Conservation (phyloP, 2,888 invertebrate species). For the Troides helena region DNA sequence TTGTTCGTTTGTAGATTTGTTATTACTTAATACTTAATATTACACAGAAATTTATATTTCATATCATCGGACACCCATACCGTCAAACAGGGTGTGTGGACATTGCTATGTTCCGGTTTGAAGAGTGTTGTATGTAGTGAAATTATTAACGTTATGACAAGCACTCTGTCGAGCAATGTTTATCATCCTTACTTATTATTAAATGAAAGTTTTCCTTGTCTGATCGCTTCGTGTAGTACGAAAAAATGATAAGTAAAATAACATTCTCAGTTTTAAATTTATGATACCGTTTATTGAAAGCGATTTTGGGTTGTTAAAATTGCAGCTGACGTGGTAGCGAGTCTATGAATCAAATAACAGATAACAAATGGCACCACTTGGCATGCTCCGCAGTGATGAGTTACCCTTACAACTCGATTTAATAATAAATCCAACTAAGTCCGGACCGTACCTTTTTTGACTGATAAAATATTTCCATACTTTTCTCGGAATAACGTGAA, state of each 20-base stretch:
- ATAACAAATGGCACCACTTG: constrained; percentile 25
- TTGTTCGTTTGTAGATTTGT: too few species aligned
- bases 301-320: constrained; percentile 19
- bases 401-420: constrained; percentile 52
- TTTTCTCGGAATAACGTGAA: constrained; percentile 20
- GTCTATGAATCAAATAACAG: constrained; percentile 25
- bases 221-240: too few species aligned
- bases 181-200: too few species aligned
- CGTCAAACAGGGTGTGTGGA: too few species aligned
- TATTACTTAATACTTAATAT: too few species aligned
- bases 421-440: constrained; percentile 53
- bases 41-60: too few species aligned
- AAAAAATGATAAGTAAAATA: not conserved
- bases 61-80: too few species aligned
- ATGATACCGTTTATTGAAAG: constrained; percentile 21
- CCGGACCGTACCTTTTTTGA: constrained; percentile 23
- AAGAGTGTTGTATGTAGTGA: too few species aligned
- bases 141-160: too few species aligned
- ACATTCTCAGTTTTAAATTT: constrained; percentile 16
- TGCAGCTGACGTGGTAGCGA: constrained; percentile 14
- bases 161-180: too few species aligned
- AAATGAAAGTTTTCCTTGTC: too few species aligned
- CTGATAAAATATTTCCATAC: constrained; percentile 24
- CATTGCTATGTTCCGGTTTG: too few species aligned
- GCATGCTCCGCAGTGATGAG: constrained; percentile 40